Conservation (phyloP, 2,113 vertebrate genomes). For the Montifringilla adamsi region DNA sequence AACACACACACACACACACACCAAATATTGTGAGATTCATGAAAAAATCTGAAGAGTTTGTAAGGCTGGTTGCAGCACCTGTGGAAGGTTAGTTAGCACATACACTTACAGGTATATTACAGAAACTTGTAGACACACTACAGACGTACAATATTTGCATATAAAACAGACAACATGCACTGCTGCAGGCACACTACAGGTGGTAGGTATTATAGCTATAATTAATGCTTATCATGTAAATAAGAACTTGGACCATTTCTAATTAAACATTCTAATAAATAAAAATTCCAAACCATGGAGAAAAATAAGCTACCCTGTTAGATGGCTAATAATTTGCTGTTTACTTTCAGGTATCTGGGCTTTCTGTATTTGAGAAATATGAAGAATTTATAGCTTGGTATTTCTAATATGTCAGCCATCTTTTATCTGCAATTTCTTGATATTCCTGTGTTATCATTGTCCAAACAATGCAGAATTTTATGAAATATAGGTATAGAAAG, state of each 20-base stretch:
- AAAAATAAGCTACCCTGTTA: neutral
- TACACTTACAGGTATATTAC: constrained; percentile 55
- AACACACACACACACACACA: neutral
- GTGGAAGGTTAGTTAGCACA: constrained; percentile 71
- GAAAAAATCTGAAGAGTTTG: neutral
- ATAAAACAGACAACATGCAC: constrained; percentile 68
- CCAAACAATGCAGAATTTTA: neutral
- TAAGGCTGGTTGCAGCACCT: constrained; percentile 44
- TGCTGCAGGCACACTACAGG: constrained; percentile 62
- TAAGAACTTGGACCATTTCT: neutral
- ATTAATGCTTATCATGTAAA: neutral
- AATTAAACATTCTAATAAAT: neutral
- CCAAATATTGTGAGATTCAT: neutral
- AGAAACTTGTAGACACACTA: constrained; percentile 48
- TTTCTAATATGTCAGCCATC: neutral
- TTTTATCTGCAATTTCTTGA: neutral
- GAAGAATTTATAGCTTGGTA: neutral
- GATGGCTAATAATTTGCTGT: neutral
- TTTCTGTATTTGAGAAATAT: neutral
- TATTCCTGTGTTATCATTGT: neutral
- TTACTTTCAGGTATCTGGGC: neutral
- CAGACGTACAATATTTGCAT: constrained; percentile 35
- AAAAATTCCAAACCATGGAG: neutral
- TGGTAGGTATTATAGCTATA: constrained; percentile 43
- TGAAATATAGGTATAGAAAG: neutral